Percentiles rank a stretch among this genome's conserved stretches.
phyloP scores from a whole-genome alignment of 2,113 vertebrate species.

The Periophthalmodon schlosseri region DNA sequence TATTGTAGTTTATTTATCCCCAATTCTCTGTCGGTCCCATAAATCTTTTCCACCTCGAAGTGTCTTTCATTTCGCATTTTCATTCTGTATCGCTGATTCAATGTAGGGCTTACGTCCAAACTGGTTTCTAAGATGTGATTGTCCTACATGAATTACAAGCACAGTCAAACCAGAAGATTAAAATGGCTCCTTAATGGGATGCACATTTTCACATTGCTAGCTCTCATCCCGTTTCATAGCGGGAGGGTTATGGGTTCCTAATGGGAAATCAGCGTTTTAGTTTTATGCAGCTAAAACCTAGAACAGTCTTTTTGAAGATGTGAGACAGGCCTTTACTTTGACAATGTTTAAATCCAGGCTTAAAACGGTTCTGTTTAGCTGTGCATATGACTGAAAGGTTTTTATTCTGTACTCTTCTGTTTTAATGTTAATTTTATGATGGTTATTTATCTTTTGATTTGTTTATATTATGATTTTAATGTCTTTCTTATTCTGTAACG shows the following conservation, averaged over 20 bases:
- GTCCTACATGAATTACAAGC: slow-evolving; percentile 1
- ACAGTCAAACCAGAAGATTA: not conserved
- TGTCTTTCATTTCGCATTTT: slow-evolving; percentile 36
- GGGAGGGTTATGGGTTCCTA: not conserved
- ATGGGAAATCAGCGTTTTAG: too few relatives aligned
- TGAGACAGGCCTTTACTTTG: too few relatives aligned
- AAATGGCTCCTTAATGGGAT: not conserved
- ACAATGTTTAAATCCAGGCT: too few relatives aligned
- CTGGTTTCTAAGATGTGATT: slow-evolving; percentile 21
- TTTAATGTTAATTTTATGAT: too few relatives aligned
- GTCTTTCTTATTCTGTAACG: too few relatives aligned
- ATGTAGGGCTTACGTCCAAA: slow-evolving; percentile 17
- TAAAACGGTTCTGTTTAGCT: too few relatives aligned
- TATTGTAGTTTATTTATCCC: slow-evolving; percentile 34
- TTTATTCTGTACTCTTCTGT: too few relatives aligned
- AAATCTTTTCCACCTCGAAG: slow-evolving; percentile 43
- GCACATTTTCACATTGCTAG: not conserved
- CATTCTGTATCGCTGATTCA: slow-evolving; percentile 31
- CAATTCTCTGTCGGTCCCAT: slow-evolving; percentile 37
- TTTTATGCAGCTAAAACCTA: too few relatives aligned
- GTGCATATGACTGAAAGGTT: too few relatives aligned
- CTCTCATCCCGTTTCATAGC: not conserved
- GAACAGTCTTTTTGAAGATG: too few relatives aligned
- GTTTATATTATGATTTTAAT: too few relatives aligned
- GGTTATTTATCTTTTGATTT: too few relatives aligned